These are phyloP conservation scores for Drosophila flavopinicola DNA, from an alignment of 2,888 invertebrate genomes.

Conservation along the genomic window DNA sequence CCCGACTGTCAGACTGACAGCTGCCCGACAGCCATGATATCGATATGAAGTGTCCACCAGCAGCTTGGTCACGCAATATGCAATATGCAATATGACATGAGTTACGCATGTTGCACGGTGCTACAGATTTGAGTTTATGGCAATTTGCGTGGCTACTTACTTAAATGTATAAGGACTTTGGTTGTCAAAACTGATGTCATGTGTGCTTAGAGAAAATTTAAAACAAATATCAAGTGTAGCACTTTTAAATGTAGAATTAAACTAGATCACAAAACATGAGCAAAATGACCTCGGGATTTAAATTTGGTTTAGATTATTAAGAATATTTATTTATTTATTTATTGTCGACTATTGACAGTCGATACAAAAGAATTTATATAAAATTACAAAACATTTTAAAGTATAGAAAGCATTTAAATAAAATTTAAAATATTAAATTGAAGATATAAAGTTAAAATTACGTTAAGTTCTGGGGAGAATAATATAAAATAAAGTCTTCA, in stretches of 20 bases:
- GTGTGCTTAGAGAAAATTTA: neutral
- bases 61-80: slow-evolving; percentile 57
- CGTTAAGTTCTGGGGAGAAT: too few species aligned
- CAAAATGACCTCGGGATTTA: neutral
- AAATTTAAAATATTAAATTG: too few species aligned
- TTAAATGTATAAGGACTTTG: neutral
- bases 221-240: neutral
- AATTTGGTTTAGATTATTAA: too few species aligned
- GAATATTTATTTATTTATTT: too few species aligned
- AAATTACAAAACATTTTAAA: too few species aligned
- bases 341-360: too few species aligned
- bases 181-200: too few species aligned
- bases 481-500: too few species aligned
- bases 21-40: slow-evolving; percentile 31
- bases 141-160: slow-evolving; percentile 10
- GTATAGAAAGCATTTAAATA: too few species aligned
- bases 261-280: neutral
- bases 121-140: slow-evolving; percentile 15
- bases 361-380: too few species aligned
- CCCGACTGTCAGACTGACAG: slow-evolving; percentile 22
- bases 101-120: slow-evolving; percentile 62
- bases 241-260: neutral
- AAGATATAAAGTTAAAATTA: too few species aligned
- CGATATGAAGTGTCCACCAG: slow-evolving; percentile 36
- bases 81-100: slow-evolving; percentile 62